A percentile compares a stretch with the other conserved stretches of the same genome.
phyloP scores from a whole-genome alignment of 2,888 invertebrate species.

The Pogonocherus hispidulus region DNA sequence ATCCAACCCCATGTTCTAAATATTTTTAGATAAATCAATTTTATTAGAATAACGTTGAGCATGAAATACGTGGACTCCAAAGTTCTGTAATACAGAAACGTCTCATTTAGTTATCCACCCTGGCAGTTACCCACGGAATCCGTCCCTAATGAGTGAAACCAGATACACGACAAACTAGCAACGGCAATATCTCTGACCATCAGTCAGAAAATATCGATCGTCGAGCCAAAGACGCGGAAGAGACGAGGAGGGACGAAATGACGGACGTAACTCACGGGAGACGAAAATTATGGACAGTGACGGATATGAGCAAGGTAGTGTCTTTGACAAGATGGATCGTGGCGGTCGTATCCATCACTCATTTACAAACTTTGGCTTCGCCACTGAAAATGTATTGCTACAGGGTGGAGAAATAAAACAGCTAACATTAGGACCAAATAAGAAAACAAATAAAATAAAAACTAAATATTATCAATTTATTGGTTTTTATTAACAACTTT shows the following conservation, averaged over 20 bases:
- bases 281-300: constrained; percentile 61
- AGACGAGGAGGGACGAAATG: constrained; percentile 47
- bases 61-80: too few relatives aligned
- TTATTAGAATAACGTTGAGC: too few relatives aligned
- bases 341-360: constrained; percentile 49
- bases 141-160: constrained; percentile 6
- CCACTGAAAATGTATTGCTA: constrained; percentile 38
- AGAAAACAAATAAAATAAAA: too few relatives aligned
- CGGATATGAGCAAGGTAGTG: constrained; percentile 59
- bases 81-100: not conserved
- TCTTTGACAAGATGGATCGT: constrained; percentile 58
- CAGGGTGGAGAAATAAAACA: constrained; percentile 9
- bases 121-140: not conserved
- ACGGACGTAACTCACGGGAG: constrained; percentile 53
- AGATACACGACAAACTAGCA: constrained; percentile 32
- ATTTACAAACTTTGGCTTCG: constrained; percentile 44
- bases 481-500: too few relatives aligned
- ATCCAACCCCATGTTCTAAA: too few relatives aligned
- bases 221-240: constrained; percentile 35
- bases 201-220: constrained; percentile 53
- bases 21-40: too few relatives aligned
- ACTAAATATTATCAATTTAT: too few relatives aligned
- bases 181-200: constrained; percentile 43
- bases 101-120: not conserved
- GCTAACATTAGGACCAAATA: too few relatives aligned